phyloP scores from a whole-genome alignment of 2,797 vertebrate genomes.

The Phalanger gymnotis region DNA sequence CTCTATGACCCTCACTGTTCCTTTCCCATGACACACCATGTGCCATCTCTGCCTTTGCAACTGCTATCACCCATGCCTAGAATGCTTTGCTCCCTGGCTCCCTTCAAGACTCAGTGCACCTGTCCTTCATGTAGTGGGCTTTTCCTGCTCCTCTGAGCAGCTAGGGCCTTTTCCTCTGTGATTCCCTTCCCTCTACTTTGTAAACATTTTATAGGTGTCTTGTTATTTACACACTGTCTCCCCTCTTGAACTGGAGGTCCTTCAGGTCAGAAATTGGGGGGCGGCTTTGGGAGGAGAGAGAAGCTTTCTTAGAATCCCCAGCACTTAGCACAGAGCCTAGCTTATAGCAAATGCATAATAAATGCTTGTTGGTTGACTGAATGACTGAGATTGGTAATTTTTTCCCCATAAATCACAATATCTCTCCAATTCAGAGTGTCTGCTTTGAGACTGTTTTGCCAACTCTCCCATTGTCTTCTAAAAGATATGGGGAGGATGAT shows the following conservation, averaged over 20 bases:
- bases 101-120: not conserved
- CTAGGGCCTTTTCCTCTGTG: not conserved
- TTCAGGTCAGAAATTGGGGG: not conserved
- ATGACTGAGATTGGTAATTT: not conserved
- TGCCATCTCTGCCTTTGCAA: not conserved
- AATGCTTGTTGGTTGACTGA: not conserved
- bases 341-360: not conserved
- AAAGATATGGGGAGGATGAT: not conserved
- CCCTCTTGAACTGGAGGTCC: not conserved
- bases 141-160: not conserved
- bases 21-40: not conserved
- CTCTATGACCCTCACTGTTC: not conserved
- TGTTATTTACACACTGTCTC: not conserved
- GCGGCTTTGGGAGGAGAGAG: too few species aligned
- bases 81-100: not conserved
- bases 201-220: not conserved
- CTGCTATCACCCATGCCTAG: fast-evolving
- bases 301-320: not conserved
- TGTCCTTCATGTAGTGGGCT: not conserved
- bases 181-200: not conserved
- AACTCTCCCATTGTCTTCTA: not conserved
- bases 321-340: not conserved
- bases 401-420: not conserved
- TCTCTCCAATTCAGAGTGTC: not conserved
- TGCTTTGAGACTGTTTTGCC: not conserved